A percentile compares a stretch with the other conserved stretches of the same genome.
These are phyloP conservation scores for Oophaga sylvatica DNA, from an alignment of 2,797 vertebrate species.

Conservation along the genomic window DNA sequence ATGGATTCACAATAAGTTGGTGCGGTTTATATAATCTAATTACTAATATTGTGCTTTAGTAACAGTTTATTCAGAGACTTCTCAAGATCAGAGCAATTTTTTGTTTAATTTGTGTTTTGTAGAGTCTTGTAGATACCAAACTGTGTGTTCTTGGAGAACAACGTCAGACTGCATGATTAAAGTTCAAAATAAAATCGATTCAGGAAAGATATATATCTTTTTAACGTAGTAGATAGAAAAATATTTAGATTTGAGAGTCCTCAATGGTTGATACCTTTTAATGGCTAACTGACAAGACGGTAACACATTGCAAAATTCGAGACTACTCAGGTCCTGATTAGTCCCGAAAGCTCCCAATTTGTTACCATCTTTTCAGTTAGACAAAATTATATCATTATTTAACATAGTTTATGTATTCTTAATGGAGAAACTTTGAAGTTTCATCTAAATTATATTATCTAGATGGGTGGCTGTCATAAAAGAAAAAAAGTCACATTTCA, in stretches of 20 bases:
- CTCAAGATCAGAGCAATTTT: slow-evolving; percentile 8
- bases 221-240: no score
- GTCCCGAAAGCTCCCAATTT: no score
- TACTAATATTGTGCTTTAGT: slow-evolving; percentile 21
- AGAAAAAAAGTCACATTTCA: no score
- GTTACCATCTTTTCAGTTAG: no score
- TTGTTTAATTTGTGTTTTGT: background rate
- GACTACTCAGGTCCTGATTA: no score
- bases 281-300: no score
- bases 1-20: slow-evolving; percentile 54
- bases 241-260: no score
- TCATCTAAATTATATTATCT: background rate
- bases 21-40: slow-evolving; percentile 33
- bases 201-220: no score
- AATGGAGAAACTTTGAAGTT: background rate
- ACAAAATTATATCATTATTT: no score
- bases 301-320: no score
- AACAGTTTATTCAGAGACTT: background rate
- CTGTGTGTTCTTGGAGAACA: background rate
- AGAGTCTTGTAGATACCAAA: background rate
- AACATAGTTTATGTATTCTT: background rate
- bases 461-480: background rate
- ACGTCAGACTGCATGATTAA: background rate
- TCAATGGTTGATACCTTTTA: no score
- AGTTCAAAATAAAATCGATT: background rate